These are phyloP conservation scores for Alosa sapidissima DNA, from an alignment of 2,797 vertebrate species.

Conservation along the genomic window DNA sequence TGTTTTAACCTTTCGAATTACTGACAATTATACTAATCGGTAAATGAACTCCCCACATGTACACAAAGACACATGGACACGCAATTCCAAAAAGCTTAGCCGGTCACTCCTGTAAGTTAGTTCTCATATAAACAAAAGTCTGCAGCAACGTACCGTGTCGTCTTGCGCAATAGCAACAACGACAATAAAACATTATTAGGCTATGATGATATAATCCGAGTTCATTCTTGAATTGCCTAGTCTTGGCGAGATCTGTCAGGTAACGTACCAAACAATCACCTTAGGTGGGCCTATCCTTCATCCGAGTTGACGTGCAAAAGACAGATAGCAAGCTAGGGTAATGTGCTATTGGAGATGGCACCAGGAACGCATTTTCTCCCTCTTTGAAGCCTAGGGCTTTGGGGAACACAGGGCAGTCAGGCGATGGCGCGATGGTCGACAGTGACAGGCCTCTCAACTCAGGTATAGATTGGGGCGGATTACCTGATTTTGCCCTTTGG, in stretches of 20 bases:
- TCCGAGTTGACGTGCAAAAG: neutral
- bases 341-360: neutral
- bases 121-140: neutral
- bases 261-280: neutral
- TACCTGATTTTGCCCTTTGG: constrained; percentile 21
- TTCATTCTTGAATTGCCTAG: neutral
- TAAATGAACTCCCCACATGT: neutral
- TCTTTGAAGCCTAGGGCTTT: neutral
- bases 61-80: neutral
- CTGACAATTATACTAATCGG: neutral
- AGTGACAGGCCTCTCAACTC: constrained; percentile 5
- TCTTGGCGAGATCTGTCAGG: neutral
- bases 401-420: constrained; percentile 6
- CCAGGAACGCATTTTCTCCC: constrained; percentile 5
- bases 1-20: neutral
- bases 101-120: neutral
- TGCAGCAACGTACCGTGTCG: no score
- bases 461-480: neutral
- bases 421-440: constrained; percentile 7
- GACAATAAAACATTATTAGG: neutral
- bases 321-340: neutral
- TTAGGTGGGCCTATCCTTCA: neutral
- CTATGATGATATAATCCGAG: neutral
- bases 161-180: neutral
- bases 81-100: neutral